These are phyloP conservation scores for Sesia apiformis DNA, from an alignment of 2,888 invertebrate genomes.

Conservation along the genomic window DNA sequence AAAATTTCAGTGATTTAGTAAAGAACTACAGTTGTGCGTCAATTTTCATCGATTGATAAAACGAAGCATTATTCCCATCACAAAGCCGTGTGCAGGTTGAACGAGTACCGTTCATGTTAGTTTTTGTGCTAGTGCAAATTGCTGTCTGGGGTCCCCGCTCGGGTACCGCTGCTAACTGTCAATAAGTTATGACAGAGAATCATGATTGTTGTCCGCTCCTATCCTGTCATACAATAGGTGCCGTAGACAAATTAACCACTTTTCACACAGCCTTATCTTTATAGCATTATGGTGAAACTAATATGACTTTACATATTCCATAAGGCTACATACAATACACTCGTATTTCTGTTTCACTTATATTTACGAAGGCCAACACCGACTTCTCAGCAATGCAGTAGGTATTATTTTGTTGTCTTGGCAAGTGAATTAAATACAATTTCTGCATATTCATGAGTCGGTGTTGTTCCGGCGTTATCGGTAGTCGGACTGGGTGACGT, in stretches of 20 bases:
- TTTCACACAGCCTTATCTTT: not conserved
- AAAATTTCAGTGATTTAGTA: no score
- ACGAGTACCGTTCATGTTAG: constrained; percentile 22
- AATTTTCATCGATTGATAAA: no score
- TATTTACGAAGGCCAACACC: no score
- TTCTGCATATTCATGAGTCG: constrained; percentile 18
- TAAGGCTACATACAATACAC: no score
- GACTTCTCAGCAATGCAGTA: no score
- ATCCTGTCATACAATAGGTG: not conserved
- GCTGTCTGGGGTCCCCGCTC: constrained; percentile 35
- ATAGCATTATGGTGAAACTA: no score
- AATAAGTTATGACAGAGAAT: constrained; percentile 30
- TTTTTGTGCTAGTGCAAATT: constrained; percentile 48
- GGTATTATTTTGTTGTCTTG: no score
- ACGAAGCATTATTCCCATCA: not conserved
- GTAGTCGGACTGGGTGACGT: constrained; percentile 20
- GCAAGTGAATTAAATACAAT: not conserved
- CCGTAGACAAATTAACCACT: constrained; percentile 2
- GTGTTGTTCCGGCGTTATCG: constrained; percentile 14
- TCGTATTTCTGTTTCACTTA: no score
- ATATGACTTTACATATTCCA: constrained; percentile 18
- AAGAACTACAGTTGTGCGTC: no score
- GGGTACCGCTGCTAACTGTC: constrained; percentile 37
- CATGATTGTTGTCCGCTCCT: not conserved
- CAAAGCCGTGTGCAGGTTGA: constrained; percentile 9